Conservation (phyloP, 2,113 vertebrate genomes). For the Heterotis niloticus region DNA sequence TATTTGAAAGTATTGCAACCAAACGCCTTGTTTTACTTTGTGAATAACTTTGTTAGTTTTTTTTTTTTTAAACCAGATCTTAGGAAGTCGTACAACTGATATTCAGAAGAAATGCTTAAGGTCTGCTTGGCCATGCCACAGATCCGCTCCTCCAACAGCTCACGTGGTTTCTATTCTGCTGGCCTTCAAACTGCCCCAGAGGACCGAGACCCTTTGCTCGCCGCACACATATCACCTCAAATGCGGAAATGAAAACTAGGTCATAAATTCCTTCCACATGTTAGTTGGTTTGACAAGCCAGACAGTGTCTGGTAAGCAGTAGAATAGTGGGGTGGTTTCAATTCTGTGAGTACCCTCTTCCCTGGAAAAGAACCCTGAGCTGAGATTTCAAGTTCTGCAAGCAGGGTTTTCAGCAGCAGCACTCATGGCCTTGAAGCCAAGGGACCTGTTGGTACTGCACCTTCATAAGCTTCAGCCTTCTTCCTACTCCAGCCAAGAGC, state of each 20-base stretch:
- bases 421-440: background rate
- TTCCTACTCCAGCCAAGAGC: background rate
- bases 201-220: conserved; percentile 23
- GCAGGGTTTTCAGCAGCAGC: background rate
- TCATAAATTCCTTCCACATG: conserved; percentile 76
- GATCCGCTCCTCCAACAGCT: background rate
- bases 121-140: background rate
- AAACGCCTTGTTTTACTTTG: background rate
- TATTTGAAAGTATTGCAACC: background rate
- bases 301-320: conserved; percentile 57
- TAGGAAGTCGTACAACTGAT: background rate
- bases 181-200: background rate
- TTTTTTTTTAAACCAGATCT: background rate
- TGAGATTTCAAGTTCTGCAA: conserved; percentile 17
- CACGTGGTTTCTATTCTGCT: background rate
- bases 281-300: conserved; percentile 55
- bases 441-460: background rate
- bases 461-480: background rate
- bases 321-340: conserved; percentile 59
- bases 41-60: background rate
- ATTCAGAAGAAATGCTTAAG: background rate
- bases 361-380: background rate
- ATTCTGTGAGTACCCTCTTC: conserved; percentile 41
- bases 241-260: conserved; percentile 72
- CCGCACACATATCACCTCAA: conserved; percentile 52